Evolutionary conservation across 1,140 invertebrate species (phyloP).

Genomic region (Pentalonia nigronervosa): DNA sequence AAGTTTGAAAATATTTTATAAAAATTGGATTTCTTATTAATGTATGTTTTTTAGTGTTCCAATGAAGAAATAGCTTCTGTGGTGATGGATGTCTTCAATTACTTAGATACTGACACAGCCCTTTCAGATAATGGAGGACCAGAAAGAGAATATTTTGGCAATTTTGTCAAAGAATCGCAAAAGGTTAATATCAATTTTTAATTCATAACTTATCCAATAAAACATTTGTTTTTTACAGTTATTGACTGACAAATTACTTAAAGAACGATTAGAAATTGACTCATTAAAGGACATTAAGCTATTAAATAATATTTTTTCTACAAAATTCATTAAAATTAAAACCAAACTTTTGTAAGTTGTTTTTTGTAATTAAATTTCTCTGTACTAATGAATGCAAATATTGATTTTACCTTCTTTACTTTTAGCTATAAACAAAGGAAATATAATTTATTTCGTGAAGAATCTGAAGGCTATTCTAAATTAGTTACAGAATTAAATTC

Average conservation of each 20-base stretch:
- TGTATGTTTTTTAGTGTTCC: conserved; percentile 28
- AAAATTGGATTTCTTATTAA: neutral
- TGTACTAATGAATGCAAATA: conserved; percentile 30
- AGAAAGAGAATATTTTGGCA: conserved; percentile 77
- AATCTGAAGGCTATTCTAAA: conserved; percentile 99
- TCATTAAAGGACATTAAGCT: conserved; percentile 91
- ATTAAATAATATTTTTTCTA: conserved; percentile 90
- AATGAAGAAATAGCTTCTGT: conserved; percentile 80
- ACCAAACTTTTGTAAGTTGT: conserved; percentile 94
- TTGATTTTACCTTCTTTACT: conserved; percentile 62
- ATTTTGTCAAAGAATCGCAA: conserved; percentile 79
- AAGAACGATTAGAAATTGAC: conserved; percentile 92
- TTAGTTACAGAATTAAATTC: conserved; percentile 92
- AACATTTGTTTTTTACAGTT: conserved; percentile 67
- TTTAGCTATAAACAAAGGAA: conserved; percentile 98
- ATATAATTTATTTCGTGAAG: conserved; percentile 97
- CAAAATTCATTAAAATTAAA: conserved; percentile 97
- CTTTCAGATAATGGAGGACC: conserved; percentile 68
- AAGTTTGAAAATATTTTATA: neutral
- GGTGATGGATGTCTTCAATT: conserved; percentile 79
- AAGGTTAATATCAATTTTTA: conserved; percentile 66
- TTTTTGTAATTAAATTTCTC: conserved; percentile 31
- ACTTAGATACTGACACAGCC: conserved; percentile 80
- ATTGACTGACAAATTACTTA: conserved; percentile 84
- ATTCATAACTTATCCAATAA: neutral